Evolutionary conservation across 2,797 vertebrate species (phyloP).

Genomic region (Paratrypauchen microcephalus): DNA sequence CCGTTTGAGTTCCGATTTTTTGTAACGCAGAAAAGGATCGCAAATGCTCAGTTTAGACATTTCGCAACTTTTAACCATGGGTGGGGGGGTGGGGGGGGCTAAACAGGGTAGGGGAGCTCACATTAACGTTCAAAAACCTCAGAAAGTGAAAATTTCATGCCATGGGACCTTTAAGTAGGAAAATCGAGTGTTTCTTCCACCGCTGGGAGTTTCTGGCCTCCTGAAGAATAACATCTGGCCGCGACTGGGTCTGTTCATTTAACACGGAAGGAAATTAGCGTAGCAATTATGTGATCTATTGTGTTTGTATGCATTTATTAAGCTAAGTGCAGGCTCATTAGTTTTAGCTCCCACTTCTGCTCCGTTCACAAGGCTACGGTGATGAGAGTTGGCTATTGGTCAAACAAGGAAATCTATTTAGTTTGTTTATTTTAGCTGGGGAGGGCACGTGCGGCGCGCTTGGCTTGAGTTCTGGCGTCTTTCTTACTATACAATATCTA

Average conservation of each 20-base stretch:
- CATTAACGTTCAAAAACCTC: too few species aligned
- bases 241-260: not conserved
- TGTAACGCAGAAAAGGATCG: too few species aligned
- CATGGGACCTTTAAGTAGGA: too few species aligned
- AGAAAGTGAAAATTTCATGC: too few species aligned
- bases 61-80: too few species aligned
- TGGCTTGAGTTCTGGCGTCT: not conserved
- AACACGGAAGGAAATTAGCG: not conserved
- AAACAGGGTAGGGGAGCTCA: too few species aligned
- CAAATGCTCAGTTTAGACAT: too few species aligned
- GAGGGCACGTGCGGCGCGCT: not conserved
- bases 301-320: slow-evolving; percentile 4
- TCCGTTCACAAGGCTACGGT: not conserved
- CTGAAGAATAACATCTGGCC: slow-evolving; percentile 20
- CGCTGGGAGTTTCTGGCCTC: too few species aligned
- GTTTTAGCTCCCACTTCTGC: not conserved
- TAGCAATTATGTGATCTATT: not conserved
- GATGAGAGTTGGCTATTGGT: not conserved
- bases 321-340: not conserved
- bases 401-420: not conserved
- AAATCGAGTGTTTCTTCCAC: too few species aligned
- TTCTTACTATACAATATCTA: not conserved
- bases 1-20: too few species aligned
- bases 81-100: too few species aligned
- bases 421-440: not conserved